Base-by-base conservation (phyloP, 2,888 invertebrate genomes). In the Tricholauxania praeusta region DNA sequence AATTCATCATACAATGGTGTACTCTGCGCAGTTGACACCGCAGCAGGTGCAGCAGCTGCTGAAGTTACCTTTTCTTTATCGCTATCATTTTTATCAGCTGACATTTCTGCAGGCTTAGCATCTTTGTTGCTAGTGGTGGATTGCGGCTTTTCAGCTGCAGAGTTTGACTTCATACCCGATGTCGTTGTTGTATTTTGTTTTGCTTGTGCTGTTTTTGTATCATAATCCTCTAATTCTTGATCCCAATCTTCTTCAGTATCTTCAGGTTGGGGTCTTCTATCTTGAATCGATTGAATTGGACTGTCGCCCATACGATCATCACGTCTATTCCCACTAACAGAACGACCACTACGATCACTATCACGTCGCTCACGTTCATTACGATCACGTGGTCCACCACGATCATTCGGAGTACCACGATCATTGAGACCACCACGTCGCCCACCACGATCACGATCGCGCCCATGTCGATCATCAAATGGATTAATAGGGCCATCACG, bases 241-340 rank as follows among this genome's bases (percentile, higher is more conserved):
- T 87, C 85, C 86, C 87, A 85, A 78, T 87, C 85, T 67, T 85
- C 85, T 76, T 87, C 86, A n/a, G 86, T 87, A 62, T 86, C 87
- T 63, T 77, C 81, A 64, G 14, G 62, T 19, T 66, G 49, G n/a
- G 6, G 60, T 64, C 70, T 74, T 19, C 49, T 72, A 14, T 74
- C 69, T 10, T 72, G 72, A 10, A 39, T 39, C 39, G 59, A 28
- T 17, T 52, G 19, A 22, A 28, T 8, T 10, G 19, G 8, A 60
- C 32, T 69, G 2, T 60, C n/a, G 28, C 63, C 73, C 10, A 68
- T 57, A 51, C 60, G 71, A 2, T 71, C 67, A 17, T 79, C 79
- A 1, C 80, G 78, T 52, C 82, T 76, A 73, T 80, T 80, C 12
- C n/a, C 66, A 28, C 69, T 75, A 10, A 73, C 63, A 15, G 51